A percentile compares a stretch with the other conserved stretches of the same genome.
Conservation (phyloP, 2,888 invertebrate genomes). For the Drosophila macrothrix region DNA sequence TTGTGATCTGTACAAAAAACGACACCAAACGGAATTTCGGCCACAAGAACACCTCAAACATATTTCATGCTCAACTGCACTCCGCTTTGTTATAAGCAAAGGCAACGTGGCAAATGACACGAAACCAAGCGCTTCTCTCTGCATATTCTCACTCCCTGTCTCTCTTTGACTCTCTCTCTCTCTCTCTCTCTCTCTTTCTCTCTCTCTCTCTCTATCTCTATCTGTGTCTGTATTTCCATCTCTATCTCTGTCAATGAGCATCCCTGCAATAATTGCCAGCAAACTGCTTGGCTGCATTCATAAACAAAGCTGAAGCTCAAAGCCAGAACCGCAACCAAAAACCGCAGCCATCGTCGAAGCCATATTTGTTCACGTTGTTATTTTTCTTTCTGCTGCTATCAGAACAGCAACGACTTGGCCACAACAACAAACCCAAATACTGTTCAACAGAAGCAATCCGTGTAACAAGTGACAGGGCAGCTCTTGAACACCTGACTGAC, state of each 20-base stretch:
- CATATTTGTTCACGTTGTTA: constrained; percentile 6
- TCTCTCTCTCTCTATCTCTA: not conserved
- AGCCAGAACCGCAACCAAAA: constrained; percentile 29
- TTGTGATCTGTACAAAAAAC: constrained; percentile 23
- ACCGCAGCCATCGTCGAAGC: constrained; percentile 33
- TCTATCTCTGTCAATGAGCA: not conserved
- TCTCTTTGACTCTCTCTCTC: not conserved
- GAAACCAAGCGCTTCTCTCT: constrained; percentile 43
- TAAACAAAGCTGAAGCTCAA: constrained; percentile 41
- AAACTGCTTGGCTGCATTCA: constrained; percentile 61
- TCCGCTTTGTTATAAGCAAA: constrained; percentile 47
- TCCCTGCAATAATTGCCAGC: constrained; percentile 58
- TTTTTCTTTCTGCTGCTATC: constrained; percentile 9
- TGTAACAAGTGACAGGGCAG: constrained; percentile 19
- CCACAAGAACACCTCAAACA: constrained; percentile 51
- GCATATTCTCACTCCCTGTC: not conserved
- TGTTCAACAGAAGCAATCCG: constrained; percentile 27
- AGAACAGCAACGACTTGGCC: constrained; percentile 18
- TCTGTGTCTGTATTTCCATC: not conserved
- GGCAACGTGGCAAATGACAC: constrained; percentile 54
- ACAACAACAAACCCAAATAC: constrained; percentile 39
- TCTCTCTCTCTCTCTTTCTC: constrained; percentile 1
- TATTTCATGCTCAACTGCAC: constrained; percentile 69
- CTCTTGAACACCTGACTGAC: constrained; percentile 9
- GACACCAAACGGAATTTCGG: constrained; percentile 11